A percentile compares a stretch with the other conserved stretches of the same genome.
These are phyloP conservation scores for Stichodactyla mertensii DNA, from an alignment of 64 coral and sea anemone species.

Conservation along the genomic window DNA sequence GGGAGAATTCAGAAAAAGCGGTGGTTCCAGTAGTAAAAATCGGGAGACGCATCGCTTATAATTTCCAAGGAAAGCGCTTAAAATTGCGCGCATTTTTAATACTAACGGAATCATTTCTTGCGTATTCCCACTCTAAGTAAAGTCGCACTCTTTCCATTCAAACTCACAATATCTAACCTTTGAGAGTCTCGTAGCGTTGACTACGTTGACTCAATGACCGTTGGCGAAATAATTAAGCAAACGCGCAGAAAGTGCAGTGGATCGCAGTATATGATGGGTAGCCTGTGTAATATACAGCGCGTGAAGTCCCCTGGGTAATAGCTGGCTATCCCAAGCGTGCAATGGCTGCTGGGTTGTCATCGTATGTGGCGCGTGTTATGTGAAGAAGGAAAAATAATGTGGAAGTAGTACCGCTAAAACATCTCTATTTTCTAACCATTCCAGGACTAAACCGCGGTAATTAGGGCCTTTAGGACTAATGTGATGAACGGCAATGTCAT, in stretches of 20 bases:
- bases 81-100: too few relatives aligned
- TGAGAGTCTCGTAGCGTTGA: neutral
- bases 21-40: too few relatives aligned
- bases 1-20: too few relatives aligned
- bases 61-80: too few relatives aligned
- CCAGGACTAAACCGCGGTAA: constrained; percentile 35
- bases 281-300: neutral
- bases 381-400: constrained; percentile 67
- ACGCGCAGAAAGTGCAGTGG: too few relatives aligned
- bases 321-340: neutral
- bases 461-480: constrained; percentile 50
- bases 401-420: constrained; percentile 28
- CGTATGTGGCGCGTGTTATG: constrained; percentile 94
- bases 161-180: too few relatives aligned
- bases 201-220: neutral
- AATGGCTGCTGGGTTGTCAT: constrained; percentile 52
- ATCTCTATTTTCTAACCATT: constrained; percentile 45
- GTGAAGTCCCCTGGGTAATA: neutral
- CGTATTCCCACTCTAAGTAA: too few relatives aligned
- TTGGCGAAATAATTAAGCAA: neutral
- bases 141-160: too few relatives aligned
- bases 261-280: neutral
- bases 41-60: too few relatives aligned
- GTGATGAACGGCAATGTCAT: constrained; percentile 93
- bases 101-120: too few relatives aligned